A percentile compares a stretch with the other conserved stretches of the same genome.
These are phyloP conservation scores for Beroe ovata DNA, from an alignment of 37 sponge, comb jelly and placozoan species.

Conservation along the genomic window DNA sequence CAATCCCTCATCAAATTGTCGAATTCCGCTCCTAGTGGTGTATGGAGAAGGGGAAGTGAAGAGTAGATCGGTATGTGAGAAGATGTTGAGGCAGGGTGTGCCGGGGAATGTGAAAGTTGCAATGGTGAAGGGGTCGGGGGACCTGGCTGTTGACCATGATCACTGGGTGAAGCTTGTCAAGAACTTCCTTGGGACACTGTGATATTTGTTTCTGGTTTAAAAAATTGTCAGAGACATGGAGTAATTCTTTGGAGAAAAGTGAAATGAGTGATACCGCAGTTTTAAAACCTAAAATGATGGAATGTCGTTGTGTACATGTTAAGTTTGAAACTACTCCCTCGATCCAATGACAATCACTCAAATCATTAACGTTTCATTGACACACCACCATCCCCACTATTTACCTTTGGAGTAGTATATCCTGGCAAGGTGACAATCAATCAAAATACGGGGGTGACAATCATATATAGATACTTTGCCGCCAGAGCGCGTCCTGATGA, in stretches of 20 bases:
- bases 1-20: not conserved
- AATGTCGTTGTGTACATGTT: too few relatives aligned
- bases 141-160: not conserved
- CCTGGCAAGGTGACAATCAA: too few relatives aligned
- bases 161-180: not conserved
- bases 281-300: too few relatives aligned
- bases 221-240: not conserved
- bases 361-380: too few relatives aligned
- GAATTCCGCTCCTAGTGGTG: not conserved
- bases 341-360: not conserved
- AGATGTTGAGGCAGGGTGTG: conserved; percentile 3
- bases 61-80: conserved; percentile 1
- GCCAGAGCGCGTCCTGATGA: too few relatives aligned
- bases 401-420: too few relatives aligned
- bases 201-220: not conserved
- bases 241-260: not conserved
- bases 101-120: not conserved
- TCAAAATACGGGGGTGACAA: too few relatives aligned
- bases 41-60: conserved; percentile 26
- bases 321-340: too few relatives aligned
- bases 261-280: not conserved
- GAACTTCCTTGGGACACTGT: not conserved
- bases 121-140: not conserved
- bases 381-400: too few relatives aligned
- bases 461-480: too few relatives aligned